A percentile compares a stretch with the other conserved stretches of the same genome.
Conservation (phyloP, 2,888 invertebrate species). For the Aphodius granarius region DNA sequence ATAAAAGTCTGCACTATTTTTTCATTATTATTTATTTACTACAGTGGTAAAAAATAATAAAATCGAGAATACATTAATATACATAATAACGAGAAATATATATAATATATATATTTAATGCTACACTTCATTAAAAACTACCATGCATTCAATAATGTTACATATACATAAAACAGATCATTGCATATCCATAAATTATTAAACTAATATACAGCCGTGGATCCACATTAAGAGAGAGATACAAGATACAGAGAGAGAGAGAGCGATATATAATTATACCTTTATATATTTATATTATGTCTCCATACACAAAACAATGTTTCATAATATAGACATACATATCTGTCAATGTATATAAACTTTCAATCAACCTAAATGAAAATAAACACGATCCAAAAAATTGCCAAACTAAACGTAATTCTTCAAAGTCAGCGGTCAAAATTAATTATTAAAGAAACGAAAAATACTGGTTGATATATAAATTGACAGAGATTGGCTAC, state of each 20-base stretch:
- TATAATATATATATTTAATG: constrained; percentile 34
- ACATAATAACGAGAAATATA: constrained; percentile 49
- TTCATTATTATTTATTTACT: constrained; percentile 45
- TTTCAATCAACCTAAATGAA: neutral
- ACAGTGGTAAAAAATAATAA: constrained; percentile 55
- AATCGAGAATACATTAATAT: constrained; percentile 54
- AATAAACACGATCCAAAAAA: neutral
- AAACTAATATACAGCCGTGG: constrained; percentile 51
- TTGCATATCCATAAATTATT: constrained; percentile 50
- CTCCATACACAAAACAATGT: constrained; percentile 26
- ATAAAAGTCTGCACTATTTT: constrained; percentile 22
- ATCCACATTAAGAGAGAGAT: constrained; percentile 29
- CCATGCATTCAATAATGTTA: constrained; percentile 51
- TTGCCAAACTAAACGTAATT: neutral
- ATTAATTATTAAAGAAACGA: neutral
- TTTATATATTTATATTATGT: constrained; percentile 26
- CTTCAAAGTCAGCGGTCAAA: neutral
- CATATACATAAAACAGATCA: constrained; percentile 45
- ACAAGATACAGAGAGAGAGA: constrained; percentile 44
- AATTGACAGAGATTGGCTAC: constrained; percentile 23
- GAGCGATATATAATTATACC: constrained; percentile 36
- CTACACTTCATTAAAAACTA: constrained; percentile 42
- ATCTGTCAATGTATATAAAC: constrained; percentile 21
- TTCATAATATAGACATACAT: constrained; percentile 23
- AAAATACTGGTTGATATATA: constrained; percentile 6